These are phyloP conservation scores for Scolanthus callimorphus DNA, from an alignment of 92 coral and sea anemone species.

Conservation along the genomic window DNA sequence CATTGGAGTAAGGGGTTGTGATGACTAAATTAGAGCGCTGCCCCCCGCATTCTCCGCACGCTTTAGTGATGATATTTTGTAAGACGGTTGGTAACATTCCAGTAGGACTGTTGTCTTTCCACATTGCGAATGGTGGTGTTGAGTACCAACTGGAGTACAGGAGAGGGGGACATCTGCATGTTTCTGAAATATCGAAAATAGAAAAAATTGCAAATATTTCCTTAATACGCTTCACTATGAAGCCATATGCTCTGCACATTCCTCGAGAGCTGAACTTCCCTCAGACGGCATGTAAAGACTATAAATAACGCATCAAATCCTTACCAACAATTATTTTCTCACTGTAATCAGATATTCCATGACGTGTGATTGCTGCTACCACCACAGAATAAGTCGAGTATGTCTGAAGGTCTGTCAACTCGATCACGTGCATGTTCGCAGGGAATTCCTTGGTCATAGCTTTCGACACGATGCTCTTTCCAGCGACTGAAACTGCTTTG, in stretches of 20 bases:
- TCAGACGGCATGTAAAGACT: no score
- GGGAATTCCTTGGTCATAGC: not conserved
- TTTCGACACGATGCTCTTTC: not conserved
- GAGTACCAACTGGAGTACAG: slow-evolving; percentile 35
- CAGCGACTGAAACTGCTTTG: slow-evolving; percentile 12
- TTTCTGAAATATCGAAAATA: slow-evolving; percentile 49
- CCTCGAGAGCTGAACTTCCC: no score
- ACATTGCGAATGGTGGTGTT: slow-evolving; percentile 11
- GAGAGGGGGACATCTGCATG: slow-evolving; percentile 36
- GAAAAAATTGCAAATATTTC: no score
- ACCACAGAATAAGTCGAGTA: slow-evolving; percentile 42
- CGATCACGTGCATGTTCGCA: not conserved
- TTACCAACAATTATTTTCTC: no score
- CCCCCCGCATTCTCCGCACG: slow-evolving; percentile 43
- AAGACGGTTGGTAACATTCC: slow-evolving; percentile 35
- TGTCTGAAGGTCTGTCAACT: slow-evolving; percentile 4
- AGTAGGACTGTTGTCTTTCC: not conserved
- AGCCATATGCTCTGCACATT: no score
- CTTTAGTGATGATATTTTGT: slow-evolving; percentile 11
- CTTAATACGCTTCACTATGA: no score
- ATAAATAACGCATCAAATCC: no score
- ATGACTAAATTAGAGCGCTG: slow-evolving; percentile 5
- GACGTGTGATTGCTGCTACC: slow-evolving; percentile 28
- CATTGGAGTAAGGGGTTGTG: slow-evolving; percentile 6
- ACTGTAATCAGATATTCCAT: no score